Conservation (phyloP, 2,888 invertebrate species). For the Ormyrus nitidulus region DNA sequence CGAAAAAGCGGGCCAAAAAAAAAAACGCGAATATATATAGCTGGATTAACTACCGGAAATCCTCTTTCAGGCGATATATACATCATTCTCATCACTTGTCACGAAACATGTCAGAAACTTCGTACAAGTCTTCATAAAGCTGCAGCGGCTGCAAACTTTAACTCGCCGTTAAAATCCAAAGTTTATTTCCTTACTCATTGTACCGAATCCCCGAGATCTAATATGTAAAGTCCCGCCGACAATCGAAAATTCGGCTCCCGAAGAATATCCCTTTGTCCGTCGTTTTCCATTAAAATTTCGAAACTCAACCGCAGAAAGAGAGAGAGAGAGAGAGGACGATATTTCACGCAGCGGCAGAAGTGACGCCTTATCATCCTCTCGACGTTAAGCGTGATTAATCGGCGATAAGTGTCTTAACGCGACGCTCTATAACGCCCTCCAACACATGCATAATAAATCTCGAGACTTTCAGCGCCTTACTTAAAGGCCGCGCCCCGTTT, state of each 20-base stretch:
- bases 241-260: too few species aligned
- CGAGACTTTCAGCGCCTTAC: slow-evolving; percentile 36
- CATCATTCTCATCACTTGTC: slow-evolving; percentile 40
- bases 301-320: too few species aligned
- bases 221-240: too few species aligned
- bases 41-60: neutral
- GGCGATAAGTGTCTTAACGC: slow-evolving; percentile 52
- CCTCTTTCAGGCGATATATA: neutral
- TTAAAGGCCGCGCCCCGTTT: slow-evolving; percentile 36
- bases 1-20: too few species aligned
- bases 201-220: too few species aligned
- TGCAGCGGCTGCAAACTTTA: neutral
- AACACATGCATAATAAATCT: slow-evolving; percentile 51
- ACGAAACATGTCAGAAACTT: slow-evolving; percentile 16
- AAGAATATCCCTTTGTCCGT: too few species aligned
- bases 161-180: neutral
- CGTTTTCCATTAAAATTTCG: too few species aligned
- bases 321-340: too few species aligned
- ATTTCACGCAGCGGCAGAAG: too few species aligned
- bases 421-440: slow-evolving; percentile 2
- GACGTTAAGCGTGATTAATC: slow-evolving; percentile 55
- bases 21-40: too few species aligned
- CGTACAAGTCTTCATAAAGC: neutral
- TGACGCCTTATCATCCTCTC: too few species aligned
- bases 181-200: neutral